A percentile compares a stretch with the other conserved stretches of the same genome.
Evolutionary conservation across 2,888 invertebrate species (phyloP).

Genomic region (Rhorus exstirpatorius): DNA sequence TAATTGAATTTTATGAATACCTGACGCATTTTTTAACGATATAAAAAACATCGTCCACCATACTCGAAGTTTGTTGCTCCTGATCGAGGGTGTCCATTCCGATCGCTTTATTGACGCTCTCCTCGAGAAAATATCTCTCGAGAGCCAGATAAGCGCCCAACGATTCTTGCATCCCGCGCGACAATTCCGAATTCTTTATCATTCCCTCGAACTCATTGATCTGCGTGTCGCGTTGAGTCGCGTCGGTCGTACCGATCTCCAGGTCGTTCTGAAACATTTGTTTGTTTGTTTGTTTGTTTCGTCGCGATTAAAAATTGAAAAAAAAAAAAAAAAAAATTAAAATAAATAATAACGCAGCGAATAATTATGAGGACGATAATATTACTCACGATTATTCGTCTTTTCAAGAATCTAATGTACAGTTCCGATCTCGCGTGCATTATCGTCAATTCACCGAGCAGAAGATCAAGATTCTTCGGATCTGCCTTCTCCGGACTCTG

Average conservation of each 20-base stretch:
- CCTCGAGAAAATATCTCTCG: slow-evolving; percentile 98
- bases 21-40: slow-evolving; percentile 97
- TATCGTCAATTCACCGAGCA: slow-evolving; percentile 96
- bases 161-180: slow-evolving; percentile 92
- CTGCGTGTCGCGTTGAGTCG: slow-evolving; percentile 86
- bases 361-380: neutral
- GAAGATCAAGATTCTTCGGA: slow-evolving; percentile 94
- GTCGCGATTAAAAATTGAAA: no score
- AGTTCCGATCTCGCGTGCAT: slow-evolving; percentile 96
- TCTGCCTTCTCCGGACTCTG: slow-evolving; percentile 88
- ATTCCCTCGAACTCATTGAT: slow-evolving; percentile 89
- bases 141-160: slow-evolving; percentile 95
- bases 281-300: no score
- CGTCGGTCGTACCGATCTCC: slow-evolving; percentile 88
- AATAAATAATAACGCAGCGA: slow-evolving; percentile 12
- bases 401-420: slow-evolving; percentile 94
- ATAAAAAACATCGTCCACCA: slow-evolving; percentile 99
- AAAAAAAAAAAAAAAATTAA: no score
- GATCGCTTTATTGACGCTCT: slow-evolving; percentile 97
- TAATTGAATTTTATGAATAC: slow-evolving; percentile 86
- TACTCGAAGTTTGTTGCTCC: slow-evolving; percentile 94
- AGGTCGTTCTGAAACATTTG: slow-evolving; percentile 87
- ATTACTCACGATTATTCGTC: slow-evolving; percentile 90
- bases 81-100: slow-evolving; percentile 91
- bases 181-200: slow-evolving; percentile 91